Conservation (phyloP, 2,888 invertebrate species). For the Oscheius onirici region DNA sequence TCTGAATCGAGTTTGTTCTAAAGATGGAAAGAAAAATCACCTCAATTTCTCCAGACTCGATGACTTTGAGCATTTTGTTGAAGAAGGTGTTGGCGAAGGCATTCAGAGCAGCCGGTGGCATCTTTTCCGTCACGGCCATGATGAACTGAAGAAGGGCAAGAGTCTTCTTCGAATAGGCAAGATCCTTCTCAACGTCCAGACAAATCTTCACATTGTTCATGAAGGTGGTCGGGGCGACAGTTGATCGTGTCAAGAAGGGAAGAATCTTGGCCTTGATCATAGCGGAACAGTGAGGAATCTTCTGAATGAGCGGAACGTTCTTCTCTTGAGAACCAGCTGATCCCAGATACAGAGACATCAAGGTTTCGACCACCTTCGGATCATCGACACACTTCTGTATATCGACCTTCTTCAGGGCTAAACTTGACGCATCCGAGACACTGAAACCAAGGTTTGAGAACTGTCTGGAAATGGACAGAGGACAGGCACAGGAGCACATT, state of each 20-base stretch:
- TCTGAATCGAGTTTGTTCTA: neutral
- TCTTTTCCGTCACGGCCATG: constrained; percentile 38
- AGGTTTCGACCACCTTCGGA: constrained; percentile 30
- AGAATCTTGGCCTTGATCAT: constrained; percentile 36
- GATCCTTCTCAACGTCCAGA: constrained; percentile 31
- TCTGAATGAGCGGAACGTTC: neutral
- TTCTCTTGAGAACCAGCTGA: constrained; percentile 29
- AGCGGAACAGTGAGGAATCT: constrained; percentile 13
- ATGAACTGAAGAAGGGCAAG: constrained; percentile 39
- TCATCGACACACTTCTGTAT: constrained; percentile 36
- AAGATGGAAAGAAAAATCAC: neutral
- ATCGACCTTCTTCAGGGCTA: constrained; percentile 48
- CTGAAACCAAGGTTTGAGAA: constrained; percentile 33
- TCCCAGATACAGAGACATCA: constrained; percentile 45
- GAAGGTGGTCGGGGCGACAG: constrained; percentile 41
- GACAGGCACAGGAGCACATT: neutral
- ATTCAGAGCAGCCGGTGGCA: constrained; percentile 41
- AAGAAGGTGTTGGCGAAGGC: constrained; percentile 39
- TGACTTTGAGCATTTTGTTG: constrained; percentile 31
- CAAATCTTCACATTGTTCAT: constrained; percentile 55
- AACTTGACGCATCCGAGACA: constrained; percentile 45
- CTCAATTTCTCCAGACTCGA: neutral
- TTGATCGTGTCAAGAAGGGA: constrained; percentile 41
- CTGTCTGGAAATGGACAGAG: too few species aligned
- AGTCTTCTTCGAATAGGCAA: constrained; percentile 12